Evolutionary conservation across 1,140 invertebrate genomes (phyloP), one percentile per base, ranked within the genome.

Genomic region (Drosophila cardini): DNA sequence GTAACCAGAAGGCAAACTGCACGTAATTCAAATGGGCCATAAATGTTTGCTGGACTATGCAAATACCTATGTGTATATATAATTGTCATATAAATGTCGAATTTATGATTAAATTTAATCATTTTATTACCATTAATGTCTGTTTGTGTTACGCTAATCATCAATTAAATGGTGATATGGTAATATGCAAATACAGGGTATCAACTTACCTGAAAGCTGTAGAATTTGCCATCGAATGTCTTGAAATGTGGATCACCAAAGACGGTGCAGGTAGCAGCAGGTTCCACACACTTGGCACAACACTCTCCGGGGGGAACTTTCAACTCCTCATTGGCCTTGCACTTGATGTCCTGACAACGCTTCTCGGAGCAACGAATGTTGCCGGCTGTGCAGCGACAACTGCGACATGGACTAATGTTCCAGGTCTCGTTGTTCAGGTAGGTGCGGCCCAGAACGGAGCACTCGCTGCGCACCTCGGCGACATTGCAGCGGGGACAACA

Each of bases 201-300:
- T 0, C n/a, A 26, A 69, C 64, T 48, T 26, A 73, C 97, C 92
- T 98, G 97, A 90, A 98, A 98, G 84, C 96, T 98, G 90, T 96
- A 97, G 69, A 97, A 96, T 81, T 96, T 96, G 15, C 97, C 97
- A 85, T 99, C 98, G 91, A 98, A 99, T 5, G 97, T 98, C 77
- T 96, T 95, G 90, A 98, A 98, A 89, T 98, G 97, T 0, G 97
- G 97, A 92, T 98, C 97, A 1, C 97, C 97, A 90, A 97, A 98
- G 0, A 98, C 97, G 0, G 96, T 97, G 92, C 98, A 98, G 0
- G 97, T 96, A 4, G 97, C 97, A 58, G 98, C 96, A 93, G 96
- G 95, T 92, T 97, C 96, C 26, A 97, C 94, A 91, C 98, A 98
- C 76, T 95, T 94, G 1, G 95, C 94, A 92, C 98, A 99, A 90